Conservation (phyloP, 2,113 vertebrate species). For the Sceloporus tristichus region DNA sequence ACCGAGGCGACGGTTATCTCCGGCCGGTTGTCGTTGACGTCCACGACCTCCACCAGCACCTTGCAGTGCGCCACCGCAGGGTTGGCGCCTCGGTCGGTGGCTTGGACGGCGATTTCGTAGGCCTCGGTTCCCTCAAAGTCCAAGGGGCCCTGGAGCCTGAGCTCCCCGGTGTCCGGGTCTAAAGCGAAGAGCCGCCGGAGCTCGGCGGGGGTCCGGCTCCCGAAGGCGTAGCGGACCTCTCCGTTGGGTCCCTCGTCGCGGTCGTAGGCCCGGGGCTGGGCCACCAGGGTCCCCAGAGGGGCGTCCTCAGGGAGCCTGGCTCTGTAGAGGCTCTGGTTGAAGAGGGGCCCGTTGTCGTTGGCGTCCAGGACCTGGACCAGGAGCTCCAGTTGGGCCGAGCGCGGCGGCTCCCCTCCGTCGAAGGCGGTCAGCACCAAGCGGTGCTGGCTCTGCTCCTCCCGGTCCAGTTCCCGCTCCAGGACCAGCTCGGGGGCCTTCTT, state of each 20-base stretch:
- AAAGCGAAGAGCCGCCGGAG: constrained; percentile 78
- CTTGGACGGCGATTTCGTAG: constrained; percentile 82
- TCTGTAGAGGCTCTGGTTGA: constrained; percentile 81
- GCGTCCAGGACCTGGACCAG: constrained; percentile 76
- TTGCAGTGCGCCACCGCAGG: constrained; percentile 81
- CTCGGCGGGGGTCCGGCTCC: constrained; percentile 77
- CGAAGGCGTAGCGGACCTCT: constrained; percentile 80
- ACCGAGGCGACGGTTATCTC: constrained; percentile 81
- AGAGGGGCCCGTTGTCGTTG: constrained; percentile 79
- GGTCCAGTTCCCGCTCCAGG: constrained; percentile 77
- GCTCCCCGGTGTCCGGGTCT: constrained; percentile 73
- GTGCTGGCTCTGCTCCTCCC: constrained; percentile 74
- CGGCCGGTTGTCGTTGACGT: constrained; percentile 83
- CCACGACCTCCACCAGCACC: constrained; percentile 80
- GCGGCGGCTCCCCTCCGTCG: constrained; percentile 78
- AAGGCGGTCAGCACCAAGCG: constrained; percentile 75
- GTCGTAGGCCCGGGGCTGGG: constrained; percentile 75
- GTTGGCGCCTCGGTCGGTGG: constrained; percentile 79
- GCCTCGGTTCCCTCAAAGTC: constrained; percentile 80
- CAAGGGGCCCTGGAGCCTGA: constrained; percentile 78
- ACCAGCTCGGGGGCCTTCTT: constrained; percentile 83
- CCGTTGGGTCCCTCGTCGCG: constrained; percentile 85
- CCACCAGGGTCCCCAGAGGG: constrained; percentile 63
- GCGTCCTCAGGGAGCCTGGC: constrained; percentile 77
- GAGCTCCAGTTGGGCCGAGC: constrained; percentile 76